These are phyloP conservation scores for Tyria jacobaeae DNA, from an alignment of 2,888 invertebrate genomes.

Conservation along the genomic window DNA sequence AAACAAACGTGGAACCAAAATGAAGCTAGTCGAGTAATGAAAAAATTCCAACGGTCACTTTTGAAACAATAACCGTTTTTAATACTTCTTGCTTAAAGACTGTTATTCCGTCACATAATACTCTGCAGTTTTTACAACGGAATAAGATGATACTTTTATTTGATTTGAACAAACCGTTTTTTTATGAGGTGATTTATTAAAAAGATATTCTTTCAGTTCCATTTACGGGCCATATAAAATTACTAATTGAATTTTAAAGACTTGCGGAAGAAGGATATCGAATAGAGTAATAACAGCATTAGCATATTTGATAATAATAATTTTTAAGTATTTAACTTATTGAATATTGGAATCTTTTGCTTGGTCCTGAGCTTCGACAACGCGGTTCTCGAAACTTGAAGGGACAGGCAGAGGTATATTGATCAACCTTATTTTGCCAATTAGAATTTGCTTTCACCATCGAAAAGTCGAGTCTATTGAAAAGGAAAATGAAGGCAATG, in stretches of 20 bases:
- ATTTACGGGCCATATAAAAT: constrained; percentile 39
- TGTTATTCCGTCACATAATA: constrained; percentile 32
- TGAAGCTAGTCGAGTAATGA: constrained; percentile 66
- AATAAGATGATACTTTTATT: constrained; percentile 54
- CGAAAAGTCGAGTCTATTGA: too few species aligned
- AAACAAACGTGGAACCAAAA: constrained; percentile 68
- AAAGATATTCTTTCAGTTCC: constrained; percentile 25
- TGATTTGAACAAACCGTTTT: constrained; percentile 46
- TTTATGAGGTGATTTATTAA: constrained; percentile 42
- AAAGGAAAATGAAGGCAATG: too few species aligned
- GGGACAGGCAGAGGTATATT: too few species aligned
- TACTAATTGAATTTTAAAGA: constrained; percentile 42
- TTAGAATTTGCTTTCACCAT: too few species aligned
- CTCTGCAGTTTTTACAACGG: constrained; percentile 44
- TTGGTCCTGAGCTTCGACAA: background rate
- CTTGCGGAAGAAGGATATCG: constrained; percentile 16
- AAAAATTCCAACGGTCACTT: constrained; percentile 55
- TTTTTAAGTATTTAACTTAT: background rate
- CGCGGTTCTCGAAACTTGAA: too few species aligned
- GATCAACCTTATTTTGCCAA: too few species aligned
- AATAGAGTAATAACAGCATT: background rate
- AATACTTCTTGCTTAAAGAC: constrained; percentile 37
- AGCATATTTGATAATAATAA: background rate
- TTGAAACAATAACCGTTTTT: constrained; percentile 51
- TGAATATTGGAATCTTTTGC: background rate